phyloP scores from a whole-genome alignment of 2,888 invertebrate genomes.

The Drosophila villosipedis region DNA sequence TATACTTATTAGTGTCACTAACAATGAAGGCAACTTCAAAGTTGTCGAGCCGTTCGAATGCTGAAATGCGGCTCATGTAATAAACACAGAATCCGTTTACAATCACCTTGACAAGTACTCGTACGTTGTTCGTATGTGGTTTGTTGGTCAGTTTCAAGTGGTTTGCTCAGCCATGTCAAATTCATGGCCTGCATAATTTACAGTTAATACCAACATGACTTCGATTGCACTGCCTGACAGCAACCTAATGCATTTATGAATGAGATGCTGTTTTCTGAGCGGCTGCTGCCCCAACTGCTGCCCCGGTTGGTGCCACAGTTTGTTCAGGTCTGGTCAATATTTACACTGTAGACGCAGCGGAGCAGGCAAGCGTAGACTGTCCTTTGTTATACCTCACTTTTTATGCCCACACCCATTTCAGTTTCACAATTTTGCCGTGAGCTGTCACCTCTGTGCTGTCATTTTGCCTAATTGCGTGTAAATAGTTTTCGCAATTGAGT shows the following conservation, averaged over 20 bases:
- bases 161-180: constrained; percentile 64
- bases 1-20: constrained; percentile 53
- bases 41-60: constrained; percentile 55
- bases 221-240: constrained; percentile 65
- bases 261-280: constrained; percentile 47
- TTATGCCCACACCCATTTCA: constrained; percentile 43
- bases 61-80: constrained; percentile 66
- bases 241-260: constrained; percentile 76
- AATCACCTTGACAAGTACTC: constrained; percentile 71
- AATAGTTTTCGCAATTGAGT: constrained; percentile 78
- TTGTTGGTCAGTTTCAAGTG: constrained; percentile 60
- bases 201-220: constrained; percentile 74
- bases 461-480: constrained; percentile 74
- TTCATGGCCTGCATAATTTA: constrained; percentile 76
- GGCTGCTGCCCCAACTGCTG: constrained; percentile 10
- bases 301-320: constrained; percentile 25
- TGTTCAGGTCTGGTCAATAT: constrained; percentile 55
- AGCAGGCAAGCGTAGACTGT: constrained; percentile 8
- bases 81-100: constrained; percentile 70
- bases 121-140: constrained; percentile 26
- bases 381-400: constrained; percentile 51
- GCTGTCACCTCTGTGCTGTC: constrained; percentile 41
- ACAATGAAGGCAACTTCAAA: constrained; percentile 22
- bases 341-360: constrained; percentile 40
- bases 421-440: constrained; percentile 48